Conservation (phyloP, 2,888 invertebrate species). For the Pharmacophagus antenor region DNA sequence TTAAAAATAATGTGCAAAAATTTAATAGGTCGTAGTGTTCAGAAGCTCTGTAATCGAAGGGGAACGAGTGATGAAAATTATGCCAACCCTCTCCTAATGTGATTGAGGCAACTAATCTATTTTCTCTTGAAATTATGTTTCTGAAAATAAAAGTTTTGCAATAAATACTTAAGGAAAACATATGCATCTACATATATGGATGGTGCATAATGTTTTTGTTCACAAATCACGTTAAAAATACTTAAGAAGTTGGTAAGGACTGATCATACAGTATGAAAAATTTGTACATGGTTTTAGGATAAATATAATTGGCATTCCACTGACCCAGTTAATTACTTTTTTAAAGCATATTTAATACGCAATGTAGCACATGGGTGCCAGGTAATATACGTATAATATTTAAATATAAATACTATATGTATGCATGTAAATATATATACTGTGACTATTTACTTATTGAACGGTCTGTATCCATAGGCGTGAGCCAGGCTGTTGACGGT, state of each 20-base stretch:
- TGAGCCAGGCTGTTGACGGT: conserved; percentile 94
- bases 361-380: no score
- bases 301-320: no score
- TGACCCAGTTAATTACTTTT: no score
- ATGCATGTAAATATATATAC: background rate
- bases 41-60: conserved; percentile 83
- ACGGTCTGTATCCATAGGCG: conserved; percentile 82
- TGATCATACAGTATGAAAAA: no score
- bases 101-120: conserved; percentile 81
- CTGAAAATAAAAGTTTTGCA: conserved; percentile 52
- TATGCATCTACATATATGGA: no score
- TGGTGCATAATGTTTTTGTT: no score
- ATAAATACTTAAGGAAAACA: background rate
- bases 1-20: conserved; percentile 60
- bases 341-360: no score
- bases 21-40: conserved; percentile 77
- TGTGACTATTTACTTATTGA: conserved; percentile 61
- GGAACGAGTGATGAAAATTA: conserved; percentile 89
- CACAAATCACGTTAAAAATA: no score
- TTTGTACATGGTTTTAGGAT: no score
- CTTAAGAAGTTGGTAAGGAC: no score
- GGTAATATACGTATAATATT: no score
- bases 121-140: conserved; percentile 83
- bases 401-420: no score
- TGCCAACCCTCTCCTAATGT: conserved; percentile 87